These are phyloP conservation scores for Nymphalis c-album DNA, from an alignment of 2,888 invertebrate species.

Conservation along the genomic window DNA sequence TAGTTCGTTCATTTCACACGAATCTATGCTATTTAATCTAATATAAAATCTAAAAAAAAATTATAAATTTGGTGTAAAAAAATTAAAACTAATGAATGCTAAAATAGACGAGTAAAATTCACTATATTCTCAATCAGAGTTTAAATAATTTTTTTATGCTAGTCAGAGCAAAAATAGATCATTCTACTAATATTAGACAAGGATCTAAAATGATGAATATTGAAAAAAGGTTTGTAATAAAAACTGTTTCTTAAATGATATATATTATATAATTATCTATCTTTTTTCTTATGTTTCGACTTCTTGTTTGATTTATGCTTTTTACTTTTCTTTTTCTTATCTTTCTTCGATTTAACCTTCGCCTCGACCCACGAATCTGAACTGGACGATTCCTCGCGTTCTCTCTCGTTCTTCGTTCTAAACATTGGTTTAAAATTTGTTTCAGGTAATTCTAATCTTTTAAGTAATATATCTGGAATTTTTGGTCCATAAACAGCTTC, in stretches of 20 bases:
- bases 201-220: too few species aligned
- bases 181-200: too few species aligned
- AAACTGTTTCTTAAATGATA: constrained; percentile 3
- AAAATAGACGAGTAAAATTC: too few species aligned
- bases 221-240: background rate
- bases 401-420: constrained; percentile 45
- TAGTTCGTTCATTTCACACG: too few species aligned
- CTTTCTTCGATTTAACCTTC: constrained; percentile 62
- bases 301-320: constrained; percentile 72
- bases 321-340: constrained; percentile 73
- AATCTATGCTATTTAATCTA: too few species aligned
- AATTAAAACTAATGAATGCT: too few species aligned
- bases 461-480: constrained; percentile 75
- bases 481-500: constrained; percentile 80
- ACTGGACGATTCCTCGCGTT: constrained; percentile 56
- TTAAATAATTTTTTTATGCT: too few species aligned
- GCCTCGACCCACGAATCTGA: constrained; percentile 79
- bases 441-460: constrained; percentile 46
- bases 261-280: constrained; percentile 47
- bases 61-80: too few species aligned
- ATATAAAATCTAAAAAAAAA: too few species aligned
- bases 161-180: too few species aligned
- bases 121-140: too few species aligned
- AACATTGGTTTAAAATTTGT: constrained; percentile 48
- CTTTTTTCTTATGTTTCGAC: constrained; percentile 69